A percentile compares a stretch with the other conserved stretches of the same genome.
Evolutionary conservation across 2,113 vertebrate species (phyloP).

Genomic region (Caloenas nicobarica): DNA sequence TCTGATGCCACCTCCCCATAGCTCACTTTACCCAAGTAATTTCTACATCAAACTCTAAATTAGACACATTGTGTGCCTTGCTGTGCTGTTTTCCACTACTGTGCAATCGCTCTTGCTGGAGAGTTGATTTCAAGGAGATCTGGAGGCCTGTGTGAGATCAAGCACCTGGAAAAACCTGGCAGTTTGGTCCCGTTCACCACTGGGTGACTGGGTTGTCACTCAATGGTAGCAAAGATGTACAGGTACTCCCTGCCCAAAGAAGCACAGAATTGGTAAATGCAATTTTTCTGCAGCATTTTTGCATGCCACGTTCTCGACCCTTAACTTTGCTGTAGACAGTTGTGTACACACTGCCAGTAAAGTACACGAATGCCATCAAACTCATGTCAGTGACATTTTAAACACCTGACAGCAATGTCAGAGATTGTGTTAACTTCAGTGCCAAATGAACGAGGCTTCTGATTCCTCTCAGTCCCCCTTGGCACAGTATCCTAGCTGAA

Average conservation of each 20-base stretch:
- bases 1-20: background rate
- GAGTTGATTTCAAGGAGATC: background rate
- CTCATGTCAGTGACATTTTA: background rate
- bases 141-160: accelerated
- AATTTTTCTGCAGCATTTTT: background rate
- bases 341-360: background rate
- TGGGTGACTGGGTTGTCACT: background rate
- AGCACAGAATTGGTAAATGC: background rate
- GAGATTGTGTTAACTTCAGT: background rate
- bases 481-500: background rate
- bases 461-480: background rate
- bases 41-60: background rate
- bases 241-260: background rate
- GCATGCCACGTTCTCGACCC: background rate
- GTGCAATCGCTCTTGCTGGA: background rate
- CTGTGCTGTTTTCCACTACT: background rate
- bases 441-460: background rate
- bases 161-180: background rate
- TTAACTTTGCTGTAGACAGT: background rate
- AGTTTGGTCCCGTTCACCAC: background rate
- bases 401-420: background rate
- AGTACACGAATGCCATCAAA: background rate
- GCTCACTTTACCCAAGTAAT: background rate
- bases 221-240: background rate
- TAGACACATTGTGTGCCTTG: background rate